phyloP scores from a whole-genome alignment of 2,797 vertebrate genomes.

The Pseudochirops cupreus region DNA sequence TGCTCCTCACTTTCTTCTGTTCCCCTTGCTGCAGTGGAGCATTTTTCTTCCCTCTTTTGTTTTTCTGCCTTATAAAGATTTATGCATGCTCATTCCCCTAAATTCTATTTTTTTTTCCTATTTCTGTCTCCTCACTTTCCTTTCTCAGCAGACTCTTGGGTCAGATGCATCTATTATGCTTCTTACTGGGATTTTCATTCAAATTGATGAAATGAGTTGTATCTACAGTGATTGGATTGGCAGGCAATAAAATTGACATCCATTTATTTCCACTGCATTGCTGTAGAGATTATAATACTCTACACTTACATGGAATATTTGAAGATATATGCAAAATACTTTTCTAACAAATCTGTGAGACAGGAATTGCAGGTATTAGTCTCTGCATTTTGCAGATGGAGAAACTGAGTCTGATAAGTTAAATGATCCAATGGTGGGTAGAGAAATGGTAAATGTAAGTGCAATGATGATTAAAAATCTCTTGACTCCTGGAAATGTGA shows the following conservation, averaged over 20 bases:
- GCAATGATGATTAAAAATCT: not conserved
- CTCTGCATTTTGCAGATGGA: not conserved
- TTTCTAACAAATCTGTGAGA: not conserved
- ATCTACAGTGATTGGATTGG: not conserved
- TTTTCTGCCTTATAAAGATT: not conserved
- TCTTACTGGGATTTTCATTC: not conserved
- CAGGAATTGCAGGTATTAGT: not conserved
- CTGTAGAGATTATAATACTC: not conserved
- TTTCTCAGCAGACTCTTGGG: not conserved
- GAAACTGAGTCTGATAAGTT: not conserved
- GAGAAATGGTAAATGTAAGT: constrained; percentile 6
- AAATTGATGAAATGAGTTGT: not conserved
- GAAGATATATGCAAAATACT: not conserved
- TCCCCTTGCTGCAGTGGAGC: not conserved
- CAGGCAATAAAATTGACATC: not conserved
- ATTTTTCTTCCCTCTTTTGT: not conserved
- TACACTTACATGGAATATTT: not conserved
- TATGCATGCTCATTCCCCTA: not conserved
- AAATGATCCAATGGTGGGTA: not conserved
- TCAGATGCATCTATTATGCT: not conserved
- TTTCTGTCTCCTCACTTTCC: not conserved
- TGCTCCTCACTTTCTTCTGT: not conserved
- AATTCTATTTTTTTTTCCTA: not conserved
- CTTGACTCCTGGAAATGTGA: not conserved
- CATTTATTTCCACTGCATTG: not conserved